Percentiles rank a stretch among this genome's conserved stretches.
These are phyloP conservation scores for Aplodontia rufa DNA, from an alignment of 2,113 vertebrate species.

Conservation along the genomic window DNA sequence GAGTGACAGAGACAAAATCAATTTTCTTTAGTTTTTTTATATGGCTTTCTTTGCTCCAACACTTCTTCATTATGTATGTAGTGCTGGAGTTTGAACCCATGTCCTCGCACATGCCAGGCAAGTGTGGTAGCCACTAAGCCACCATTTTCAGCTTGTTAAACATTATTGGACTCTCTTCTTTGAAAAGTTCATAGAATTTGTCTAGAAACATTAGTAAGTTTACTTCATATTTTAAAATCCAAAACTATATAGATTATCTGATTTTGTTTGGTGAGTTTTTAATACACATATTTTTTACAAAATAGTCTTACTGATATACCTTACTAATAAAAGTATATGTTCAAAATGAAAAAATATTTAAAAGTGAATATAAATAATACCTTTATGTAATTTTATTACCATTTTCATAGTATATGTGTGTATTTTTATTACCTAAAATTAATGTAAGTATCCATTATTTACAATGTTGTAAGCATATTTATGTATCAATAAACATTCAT, in stretches of 20 bases:
- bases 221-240: neutral
- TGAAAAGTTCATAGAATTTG: neutral
- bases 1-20: too few species aligned
- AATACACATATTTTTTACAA: neutral
- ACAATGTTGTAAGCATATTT: neutral
- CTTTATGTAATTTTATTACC: neutral
- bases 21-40: too few species aligned
- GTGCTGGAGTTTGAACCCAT: too few species aligned
- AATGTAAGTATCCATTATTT: neutral
- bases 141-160: neutral
- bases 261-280: neutral
- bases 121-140: too few species aligned
- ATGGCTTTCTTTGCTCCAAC: too few species aligned
- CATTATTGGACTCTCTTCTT: neutral
- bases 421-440: neutral
- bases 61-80: too few species aligned
- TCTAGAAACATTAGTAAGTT: neutral
- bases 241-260: neutral
- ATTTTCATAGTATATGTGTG: neutral
- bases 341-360: neutral
- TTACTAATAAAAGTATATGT: neutral
- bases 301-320: neutral
- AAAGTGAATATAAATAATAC: neutral
- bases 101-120: too few species aligned
- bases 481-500: neutral